Evolutionary conservation across 2,888 invertebrate species (phyloP), one percentile per base, ranked within the genome.

Genomic region (Lacanobia oleracea): DNA sequence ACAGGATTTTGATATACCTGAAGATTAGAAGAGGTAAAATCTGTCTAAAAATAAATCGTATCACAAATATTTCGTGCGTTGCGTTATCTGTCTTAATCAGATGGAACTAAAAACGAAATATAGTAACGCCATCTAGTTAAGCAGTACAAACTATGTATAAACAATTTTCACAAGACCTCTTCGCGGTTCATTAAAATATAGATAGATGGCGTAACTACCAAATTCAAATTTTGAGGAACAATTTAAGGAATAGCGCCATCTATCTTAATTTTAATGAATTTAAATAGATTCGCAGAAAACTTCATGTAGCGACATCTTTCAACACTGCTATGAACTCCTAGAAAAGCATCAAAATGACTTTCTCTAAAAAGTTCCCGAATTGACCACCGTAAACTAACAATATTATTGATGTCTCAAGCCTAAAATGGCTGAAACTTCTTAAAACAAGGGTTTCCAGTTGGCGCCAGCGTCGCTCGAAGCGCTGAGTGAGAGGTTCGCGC

Each of bases 61-160:
- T 27, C 27, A 27, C 3, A 27, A 27, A 27, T 27, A 27, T 27
- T 27, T 27, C 27, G 27, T 27, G 27, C 27, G 27, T 27, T 2
- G 27, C 27, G 27, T 27, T 3, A 27, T 27, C 27, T 27, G 27
- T 27, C 27, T 33, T 33, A 4, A 33, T 33, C 33, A 33, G 37
- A n/a, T 14, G 14, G 43, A 43, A 43, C 43, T 43, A 0, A 3
- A 40, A 51, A 51, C 1, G 8, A 33, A 18, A 53, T 18, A 16
- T 6, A 16, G 67, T 43, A 14, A 5, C 53, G 66, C 66, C 68
- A 68, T 43, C 69, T 69, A 9, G 43, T 16, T 21, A 53, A 9
- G 1, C 0, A 16, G 23, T 3, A 2, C 3, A 23, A 53, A 23
- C 14, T 6, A 23, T 2, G 12, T 53, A 23, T 12, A 21, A 2